A percentile compares a stretch with the other conserved stretches of the same genome.
Evolutionary conservation across 2,888 invertebrate species (phyloP).

Genomic region (Heliothis peltigera): DNA sequence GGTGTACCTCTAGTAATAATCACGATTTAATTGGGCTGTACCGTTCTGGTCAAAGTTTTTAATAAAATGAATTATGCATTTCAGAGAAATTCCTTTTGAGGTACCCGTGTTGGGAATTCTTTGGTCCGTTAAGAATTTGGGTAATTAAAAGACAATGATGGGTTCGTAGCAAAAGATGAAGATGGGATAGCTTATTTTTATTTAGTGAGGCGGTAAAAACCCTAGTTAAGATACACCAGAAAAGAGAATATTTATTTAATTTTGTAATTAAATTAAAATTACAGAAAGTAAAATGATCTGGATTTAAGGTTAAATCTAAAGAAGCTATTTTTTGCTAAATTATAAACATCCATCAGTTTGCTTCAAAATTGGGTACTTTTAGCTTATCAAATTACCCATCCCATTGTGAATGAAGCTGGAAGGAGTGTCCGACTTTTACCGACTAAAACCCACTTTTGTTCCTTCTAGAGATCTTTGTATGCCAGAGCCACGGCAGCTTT

Average conservation of each 20-base stretch:
- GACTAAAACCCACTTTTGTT: too few relatives aligned
- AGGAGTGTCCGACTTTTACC: too few relatives aligned
- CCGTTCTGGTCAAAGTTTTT: slow-evolving; percentile 53
- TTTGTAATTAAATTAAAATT: slow-evolving; percentile 4
- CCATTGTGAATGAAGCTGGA: too few relatives aligned
- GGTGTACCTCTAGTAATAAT: slow-evolving; percentile 55
- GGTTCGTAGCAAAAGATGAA: slow-evolving; percentile 49
- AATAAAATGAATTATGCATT: slow-evolving; percentile 61
- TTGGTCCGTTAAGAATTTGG: slow-evolving; percentile 57
- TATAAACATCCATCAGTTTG: too few relatives aligned
- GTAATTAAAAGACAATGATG: slow-evolving; percentile 56
- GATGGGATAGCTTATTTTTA: slow-evolving; percentile 33
- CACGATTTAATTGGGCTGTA: slow-evolving; percentile 51
- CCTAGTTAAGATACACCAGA: slow-evolving; percentile 21
- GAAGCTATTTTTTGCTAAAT: not conserved
- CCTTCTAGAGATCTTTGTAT: too few relatives aligned
- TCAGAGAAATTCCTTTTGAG: slow-evolving; percentile 44
- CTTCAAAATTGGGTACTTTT: too few relatives aligned
- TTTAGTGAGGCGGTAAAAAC: slow-evolving; percentile 46
- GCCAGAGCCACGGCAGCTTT: too few relatives aligned
- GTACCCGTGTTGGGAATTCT: slow-evolving; percentile 44
- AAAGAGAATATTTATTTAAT: slow-evolving; percentile 25
- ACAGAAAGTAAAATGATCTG: not conserved
- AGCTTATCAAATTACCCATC: too few relatives aligned
- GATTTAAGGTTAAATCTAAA: not conserved